A percentile compares a stretch with the other conserved stretches of the same genome.
Evolutionary conservation across 2,888 invertebrate species (phyloP).

Genomic region (Nymphalis polychloros): DNA sequence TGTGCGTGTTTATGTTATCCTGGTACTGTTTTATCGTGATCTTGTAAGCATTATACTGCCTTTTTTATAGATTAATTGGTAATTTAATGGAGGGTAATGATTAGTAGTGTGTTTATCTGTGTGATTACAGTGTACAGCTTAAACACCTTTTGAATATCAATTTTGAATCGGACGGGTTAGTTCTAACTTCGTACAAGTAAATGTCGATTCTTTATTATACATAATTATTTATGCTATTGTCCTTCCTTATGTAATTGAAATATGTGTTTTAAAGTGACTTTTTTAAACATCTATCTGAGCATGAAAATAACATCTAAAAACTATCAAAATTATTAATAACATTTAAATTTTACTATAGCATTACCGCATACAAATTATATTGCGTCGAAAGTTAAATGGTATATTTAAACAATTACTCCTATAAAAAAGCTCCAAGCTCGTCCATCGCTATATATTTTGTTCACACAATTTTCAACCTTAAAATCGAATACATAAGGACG

Average conservation of each 20-base stretch:
- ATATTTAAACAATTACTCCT: conserved; percentile 7
- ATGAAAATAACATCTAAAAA: too few species aligned
- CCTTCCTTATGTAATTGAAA: too few species aligned
- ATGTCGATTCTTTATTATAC: too few species aligned
- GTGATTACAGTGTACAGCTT: neutral
- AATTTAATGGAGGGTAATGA: too few species aligned
- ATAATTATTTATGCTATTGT: too few species aligned
- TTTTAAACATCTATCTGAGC: too few species aligned
- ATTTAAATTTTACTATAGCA: neutral
- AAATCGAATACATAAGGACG: neutral
- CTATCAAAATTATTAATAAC: conserved; percentile 5
- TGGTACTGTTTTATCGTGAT: conserved; percentile 3
- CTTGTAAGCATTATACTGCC: neutral
- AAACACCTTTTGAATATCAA: too few species aligned
- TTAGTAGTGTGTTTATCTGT: neutral
- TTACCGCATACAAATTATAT: conserved; percentile 5
- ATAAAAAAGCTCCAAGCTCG: neutral
- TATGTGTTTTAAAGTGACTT: too few species aligned
- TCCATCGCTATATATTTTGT: neutral
- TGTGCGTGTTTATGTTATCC: conserved; percentile 6
- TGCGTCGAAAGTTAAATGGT: conserved; percentile 1
- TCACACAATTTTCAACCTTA: neutral
- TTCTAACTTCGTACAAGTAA: too few species aligned
- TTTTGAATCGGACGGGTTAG: too few species aligned
- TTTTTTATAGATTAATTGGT: neutral